Evolutionary conservation across 2,113 vertebrate genomes (phyloP), one percentile per base, ranked within the genome.

Genomic region (Ranitomeya variabilis): DNA sequence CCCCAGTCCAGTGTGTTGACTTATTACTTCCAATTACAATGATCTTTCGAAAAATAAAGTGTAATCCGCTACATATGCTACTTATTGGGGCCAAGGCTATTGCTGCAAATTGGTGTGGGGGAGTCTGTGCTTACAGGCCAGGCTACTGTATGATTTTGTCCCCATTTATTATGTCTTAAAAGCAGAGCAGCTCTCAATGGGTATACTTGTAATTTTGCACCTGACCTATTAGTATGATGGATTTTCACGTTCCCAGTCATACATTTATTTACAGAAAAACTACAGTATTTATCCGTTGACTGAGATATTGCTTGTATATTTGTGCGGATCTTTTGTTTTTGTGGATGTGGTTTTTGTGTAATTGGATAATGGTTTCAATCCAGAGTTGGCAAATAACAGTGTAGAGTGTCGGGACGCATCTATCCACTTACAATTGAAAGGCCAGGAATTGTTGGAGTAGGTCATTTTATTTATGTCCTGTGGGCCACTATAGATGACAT

Each of bases 181-280:
- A 71, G 86, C 86, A 14, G 78, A 52, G 4, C 5, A 9, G 23
- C 64, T 82, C 73, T 74, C 54, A 79, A 73, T 54, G n/a, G 80
- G 15, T 87, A 86, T 21, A 54, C 77, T 71, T 54, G 66, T 60
- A 81, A 87, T 87, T 81, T 60, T 45, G 66, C 54, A 16, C 52
- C 52, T 87, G 86, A 87, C 86, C 79, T 87, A 87, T 87, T 59
- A 87, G 79, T 52, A 7, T 73, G 79, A 81, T 67, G 37, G 55
- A 59, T 87, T 87, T 82, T 81, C 66, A 87, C 86, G 59, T 66
- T 71, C 21, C 12, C 45, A 78, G 21, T 78, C 9, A 55, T 79
- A 55, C 0, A 45, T 45, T 45, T 45, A 45, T 45, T 45, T 45
- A 45, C 37, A 5, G 37, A 45, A 45, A 4, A 45, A 45, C 37